These are phyloP conservation scores for Cromileptes altivelis DNA, from an alignment of 2,113 vertebrate genomes.

Conservation along the genomic window DNA sequence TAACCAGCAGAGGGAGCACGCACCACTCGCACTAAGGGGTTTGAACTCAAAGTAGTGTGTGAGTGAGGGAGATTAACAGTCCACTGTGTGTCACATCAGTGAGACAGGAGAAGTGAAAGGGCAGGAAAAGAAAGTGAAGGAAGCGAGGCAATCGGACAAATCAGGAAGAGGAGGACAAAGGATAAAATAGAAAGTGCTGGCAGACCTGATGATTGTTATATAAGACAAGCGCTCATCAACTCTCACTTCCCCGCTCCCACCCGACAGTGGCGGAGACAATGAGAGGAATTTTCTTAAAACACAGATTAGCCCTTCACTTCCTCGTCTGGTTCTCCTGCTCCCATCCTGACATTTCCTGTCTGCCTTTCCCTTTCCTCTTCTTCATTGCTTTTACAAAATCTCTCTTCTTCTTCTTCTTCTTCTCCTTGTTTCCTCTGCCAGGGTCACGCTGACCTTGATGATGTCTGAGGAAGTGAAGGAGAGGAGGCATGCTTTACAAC, in stretches of 20 bases:
- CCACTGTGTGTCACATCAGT: constrained; percentile 55
- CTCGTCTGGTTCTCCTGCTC: constrained; percentile 18
- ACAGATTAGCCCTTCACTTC: constrained; percentile 46
- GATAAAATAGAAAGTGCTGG: constrained; percentile 17
- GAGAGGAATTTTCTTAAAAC: constrained; percentile 51
- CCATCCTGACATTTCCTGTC: constrained; percentile 20
- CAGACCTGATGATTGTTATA: constrained; percentile 46
- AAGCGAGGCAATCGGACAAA: constrained; percentile 38
- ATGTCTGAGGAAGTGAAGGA: constrained; percentile 31
- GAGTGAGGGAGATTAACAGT: constrained; percentile 1
- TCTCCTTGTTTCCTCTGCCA: background rate
- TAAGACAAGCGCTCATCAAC: constrained; percentile 38
- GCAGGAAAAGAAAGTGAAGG: constrained; percentile 42
- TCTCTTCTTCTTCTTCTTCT: too few species aligned
- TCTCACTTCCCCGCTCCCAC: constrained; percentile 30
- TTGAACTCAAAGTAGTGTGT: constrained; percentile 13
- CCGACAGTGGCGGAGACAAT: constrained; percentile 60
- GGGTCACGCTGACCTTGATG: constrained; percentile 72
- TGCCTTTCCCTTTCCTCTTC: background rate
- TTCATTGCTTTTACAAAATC: background rate
- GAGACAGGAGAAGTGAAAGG: constrained; percentile 30
- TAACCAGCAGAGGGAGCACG: constrained; percentile 79
- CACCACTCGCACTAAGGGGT: constrained; percentile 23
- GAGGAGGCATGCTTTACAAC: background rate
- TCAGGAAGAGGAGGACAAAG: constrained; percentile 10